Percentiles rank a stretch among this genome's conserved stretches.
Conservation (phyloP, 1,140 invertebrate genomes). For the Drosophila sp. region DNA sequence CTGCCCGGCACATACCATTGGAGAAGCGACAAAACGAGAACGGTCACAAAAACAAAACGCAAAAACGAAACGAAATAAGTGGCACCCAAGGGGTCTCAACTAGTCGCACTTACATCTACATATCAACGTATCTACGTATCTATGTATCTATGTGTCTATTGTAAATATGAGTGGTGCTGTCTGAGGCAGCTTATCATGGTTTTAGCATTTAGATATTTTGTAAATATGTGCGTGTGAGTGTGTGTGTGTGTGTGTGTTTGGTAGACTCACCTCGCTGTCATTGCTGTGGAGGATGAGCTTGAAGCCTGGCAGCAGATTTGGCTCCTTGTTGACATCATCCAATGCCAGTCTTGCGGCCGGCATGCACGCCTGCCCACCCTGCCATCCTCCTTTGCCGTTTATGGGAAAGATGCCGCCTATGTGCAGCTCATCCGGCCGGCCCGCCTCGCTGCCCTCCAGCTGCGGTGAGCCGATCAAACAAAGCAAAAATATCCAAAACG, state of each 20-base stretch:
- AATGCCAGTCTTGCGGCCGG: constrained; percentile 97
- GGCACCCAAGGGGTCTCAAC: constrained; percentile 64
- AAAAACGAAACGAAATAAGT: constrained; percentile 73
- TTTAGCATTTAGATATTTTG: constrained; percentile 18
- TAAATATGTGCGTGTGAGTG: not conserved
- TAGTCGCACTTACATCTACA: constrained; percentile 39
- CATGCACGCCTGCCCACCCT: constrained; percentile 97
- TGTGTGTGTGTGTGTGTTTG: not conserved
- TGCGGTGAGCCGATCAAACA: constrained; percentile 79
- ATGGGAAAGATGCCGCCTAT: constrained; percentile 99
- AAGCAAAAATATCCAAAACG: constrained; percentile 85
- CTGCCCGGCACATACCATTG: not conserved
- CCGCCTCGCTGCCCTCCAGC: constrained; percentile 71
- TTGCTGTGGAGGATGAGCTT: constrained; percentile 96
- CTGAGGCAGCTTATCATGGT: constrained; percentile 29
- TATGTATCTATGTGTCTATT: constrained; percentile 9
- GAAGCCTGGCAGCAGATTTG: constrained; percentile 96
- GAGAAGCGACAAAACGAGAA: constrained; percentile 44
- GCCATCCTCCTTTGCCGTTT: constrained; percentile 96
- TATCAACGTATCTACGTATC: constrained; percentile 9
- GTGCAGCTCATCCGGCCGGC: constrained; percentile 90
- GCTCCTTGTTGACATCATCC: constrained; percentile 96
- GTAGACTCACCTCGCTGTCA: constrained; percentile 95
- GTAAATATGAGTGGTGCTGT: constrained; percentile 5
- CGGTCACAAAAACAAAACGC: constrained; percentile 63